These are phyloP conservation scores for Ormyrus rosae DNA, from an alignment of 2,888 invertebrate species.

Conservation along the genomic window DNA sequence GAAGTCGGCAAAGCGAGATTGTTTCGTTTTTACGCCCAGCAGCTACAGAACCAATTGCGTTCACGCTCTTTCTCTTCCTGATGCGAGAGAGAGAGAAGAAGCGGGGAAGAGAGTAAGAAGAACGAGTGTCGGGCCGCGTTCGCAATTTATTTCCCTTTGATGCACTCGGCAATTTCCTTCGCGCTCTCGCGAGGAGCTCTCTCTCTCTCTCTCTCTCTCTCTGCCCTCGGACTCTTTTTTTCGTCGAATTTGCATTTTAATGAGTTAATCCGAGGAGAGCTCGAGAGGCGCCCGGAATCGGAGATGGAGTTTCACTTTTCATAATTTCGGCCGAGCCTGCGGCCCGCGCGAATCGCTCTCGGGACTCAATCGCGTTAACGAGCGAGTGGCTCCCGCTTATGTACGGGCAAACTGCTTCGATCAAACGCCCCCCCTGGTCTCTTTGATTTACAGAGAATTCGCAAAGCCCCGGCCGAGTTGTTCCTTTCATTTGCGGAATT, in stretches of 20 bases:
- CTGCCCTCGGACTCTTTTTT: not conserved
- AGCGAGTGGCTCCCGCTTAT: not conserved
- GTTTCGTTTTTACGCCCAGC: no score
- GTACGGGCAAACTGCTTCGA: no score
- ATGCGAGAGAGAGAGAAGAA: no score
- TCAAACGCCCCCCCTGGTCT: no score
- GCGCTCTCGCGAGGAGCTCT: not conserved
- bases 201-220: not conserved
- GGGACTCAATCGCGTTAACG: slow-evolving; percentile 45
- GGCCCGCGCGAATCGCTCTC: slow-evolving; percentile 36
- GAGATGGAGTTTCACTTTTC: slow-evolving; percentile 44
- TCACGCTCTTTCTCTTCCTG: not conserved
- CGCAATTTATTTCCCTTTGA: slow-evolving; percentile 52
- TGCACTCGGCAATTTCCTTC: slow-evolving; percentile 54
- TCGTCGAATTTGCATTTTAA: slow-evolving; percentile 54
- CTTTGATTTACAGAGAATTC: no score
- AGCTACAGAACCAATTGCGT: slow-evolving; percentile 3
- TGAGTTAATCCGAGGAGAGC: slow-evolving; percentile 49
- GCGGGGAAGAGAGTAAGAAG: no score
- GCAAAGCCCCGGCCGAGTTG: no score
- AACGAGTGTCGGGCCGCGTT: not conserved
- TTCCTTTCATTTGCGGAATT: no score
- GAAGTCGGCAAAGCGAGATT: no score
- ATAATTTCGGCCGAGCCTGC: slow-evolving; percentile 37
- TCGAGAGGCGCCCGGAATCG: not conserved